Conservation (phyloP, 2,113 vertebrate genomes). For the Scomber japonicus region DNA sequence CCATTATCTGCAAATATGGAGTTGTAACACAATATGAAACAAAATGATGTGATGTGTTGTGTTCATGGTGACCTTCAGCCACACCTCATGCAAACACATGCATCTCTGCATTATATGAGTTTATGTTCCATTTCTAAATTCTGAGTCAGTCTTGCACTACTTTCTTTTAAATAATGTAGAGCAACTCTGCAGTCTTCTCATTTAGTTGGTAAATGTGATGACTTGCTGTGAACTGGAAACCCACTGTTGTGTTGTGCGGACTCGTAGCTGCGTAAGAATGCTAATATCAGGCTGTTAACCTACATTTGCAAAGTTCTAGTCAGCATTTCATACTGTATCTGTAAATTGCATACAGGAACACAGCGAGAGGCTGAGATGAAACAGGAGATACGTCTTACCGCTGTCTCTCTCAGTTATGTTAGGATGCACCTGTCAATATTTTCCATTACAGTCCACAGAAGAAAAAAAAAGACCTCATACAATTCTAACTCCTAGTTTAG, state of each 20-base stretch:
- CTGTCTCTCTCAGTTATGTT: neutral
- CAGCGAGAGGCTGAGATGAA: neutral
- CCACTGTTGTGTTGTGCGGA: neutral
- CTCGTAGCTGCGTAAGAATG: constrained; percentile 12
- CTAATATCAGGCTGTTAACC: constrained; percentile 42
- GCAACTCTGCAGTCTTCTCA: neutral
- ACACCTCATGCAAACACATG: neutral
- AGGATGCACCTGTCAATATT: too few species aligned
- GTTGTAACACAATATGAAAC: neutral
- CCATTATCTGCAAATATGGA: neutral
- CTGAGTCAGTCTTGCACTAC: neutral
- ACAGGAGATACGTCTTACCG: neutral
- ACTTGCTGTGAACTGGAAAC: constrained; percentile 15
- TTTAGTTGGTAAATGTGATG: neutral
- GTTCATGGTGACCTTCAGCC: constrained; percentile 5
- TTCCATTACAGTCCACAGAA: too few species aligned
- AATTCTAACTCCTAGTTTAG: neutral
- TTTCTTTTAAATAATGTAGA: neutral
- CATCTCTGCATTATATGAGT: too few species aligned
- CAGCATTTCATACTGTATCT: constrained; percentile 20
- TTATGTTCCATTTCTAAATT: neutral
- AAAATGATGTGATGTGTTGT: neutral
- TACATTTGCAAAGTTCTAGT: constrained; percentile 37
- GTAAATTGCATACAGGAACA: neutral
- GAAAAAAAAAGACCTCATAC: too few species aligned